Evolutionary conservation across 2,113 vertebrate genomes (phyloP), one percentile per base, ranked within the genome.

Genomic region (Hyperoodon ampullatus): DNA sequence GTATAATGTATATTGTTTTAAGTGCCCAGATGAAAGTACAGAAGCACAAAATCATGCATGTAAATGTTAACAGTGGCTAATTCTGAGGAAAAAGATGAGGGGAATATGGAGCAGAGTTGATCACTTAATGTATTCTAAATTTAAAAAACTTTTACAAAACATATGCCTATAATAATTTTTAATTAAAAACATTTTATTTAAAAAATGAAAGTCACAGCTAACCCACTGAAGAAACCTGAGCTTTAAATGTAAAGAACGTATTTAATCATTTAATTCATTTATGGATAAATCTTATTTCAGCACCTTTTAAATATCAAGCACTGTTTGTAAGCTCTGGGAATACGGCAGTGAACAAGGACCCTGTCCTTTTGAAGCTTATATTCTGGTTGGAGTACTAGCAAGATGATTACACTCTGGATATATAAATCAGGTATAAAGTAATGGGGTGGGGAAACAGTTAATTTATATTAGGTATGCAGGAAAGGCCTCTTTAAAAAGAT

Each of bases 241-340:
- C 35, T 91, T 96, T n/a, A 74, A 82, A 87, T 66, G 72, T 65
- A 86, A 87, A 42, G 65, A 85, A 87, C 82, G 87, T 50, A 86
- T 61, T n/a, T 61, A 86, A 53, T 81, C 35, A 58, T 24, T 88
- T 88, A 87, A 78, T 50, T 88, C 18, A 88, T 61, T 87, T 70
- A 77, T 23, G 33, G 33, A 87, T 55, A 88, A 77, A 88, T 61
- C 70, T 88, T 61, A 82, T 60, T 81, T 91, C 39, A 70, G 13
- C 24, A 55, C 23, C 18, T 92, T 70, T 83, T 70, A 70, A 33
- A n/a, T 35, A 44, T 83, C 53, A 77, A 83, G 74, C n/a, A 53
- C 26, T 82, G 19, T 33, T 86, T 58, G 18, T 44, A 72, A 55
- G 14, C 26, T 47, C 12, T 66, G 75, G n/a, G 35, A 26, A 70